Base-by-base conservation (phyloP, 1,140 invertebrate species). In the Drosophila pandora region DNA sequence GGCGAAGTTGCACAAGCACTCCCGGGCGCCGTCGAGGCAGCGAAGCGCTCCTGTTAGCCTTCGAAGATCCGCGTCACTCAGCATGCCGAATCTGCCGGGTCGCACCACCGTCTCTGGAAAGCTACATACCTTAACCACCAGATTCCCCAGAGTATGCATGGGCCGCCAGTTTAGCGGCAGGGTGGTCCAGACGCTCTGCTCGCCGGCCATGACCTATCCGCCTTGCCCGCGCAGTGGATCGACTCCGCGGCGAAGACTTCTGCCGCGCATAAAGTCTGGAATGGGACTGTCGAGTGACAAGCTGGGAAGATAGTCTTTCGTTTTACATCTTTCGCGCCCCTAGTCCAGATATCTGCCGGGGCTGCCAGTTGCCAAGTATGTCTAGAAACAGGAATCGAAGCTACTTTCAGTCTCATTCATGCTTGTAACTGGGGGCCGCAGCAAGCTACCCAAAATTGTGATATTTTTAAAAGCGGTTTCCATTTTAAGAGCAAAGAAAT, bases 41-140 rank as follows among this genome's bases (percentile, higher is more conserved):
- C 47, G 12, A 43, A 30, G 21, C 3, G 8, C 8, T 21, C 17
- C 21, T 1, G 17, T 9, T 2, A 39, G 0, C 34, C 37, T 3
- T 45, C 41, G 60, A 13, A 25, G 39, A 28, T 22, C 23, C 1
- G 21, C 39, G 12, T 70, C 77, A 0, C 41, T 32, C 34, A 85
- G 81, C 48, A 57, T 85, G 82, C 82, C 81, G 0, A 45, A 85
- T 59, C 32, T 85, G 5, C 30, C 58, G 10, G 17, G 64, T 13
- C 37, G 23, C 32, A 8, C 12, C 34, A 5, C 48, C 22, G 2
- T 7, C 3, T 13, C 48, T 1, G 10, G 23, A 22, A 28, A 37
- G 0, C 23, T 12, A 4, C 21, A 60, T 7, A 8, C 10, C 17
- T 4, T 23, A 34, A 21, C n/a, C 0, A 0, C 12, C 25, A 41